phyloP scores from a whole-genome alignment of 2,113 vertebrate genomes.

The Burhinus bistriatus region DNA sequence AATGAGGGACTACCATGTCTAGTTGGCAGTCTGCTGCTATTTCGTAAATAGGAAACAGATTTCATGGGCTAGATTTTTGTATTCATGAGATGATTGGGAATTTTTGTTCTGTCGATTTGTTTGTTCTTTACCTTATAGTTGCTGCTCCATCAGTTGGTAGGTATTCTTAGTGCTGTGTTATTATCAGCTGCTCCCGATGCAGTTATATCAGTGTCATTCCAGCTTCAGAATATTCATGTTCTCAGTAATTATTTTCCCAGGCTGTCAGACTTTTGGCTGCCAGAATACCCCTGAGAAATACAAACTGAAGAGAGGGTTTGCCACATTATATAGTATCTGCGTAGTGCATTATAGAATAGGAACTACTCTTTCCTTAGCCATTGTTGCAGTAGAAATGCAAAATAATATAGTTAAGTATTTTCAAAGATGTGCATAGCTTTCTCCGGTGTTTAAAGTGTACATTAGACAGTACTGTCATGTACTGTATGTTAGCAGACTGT shows the following conservation, averaged over 20 bases:
- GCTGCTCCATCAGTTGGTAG: neutral
- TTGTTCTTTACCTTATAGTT: neutral
- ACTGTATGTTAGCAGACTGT: neutral
- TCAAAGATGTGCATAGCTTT: neutral
- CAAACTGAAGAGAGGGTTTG: neutral
- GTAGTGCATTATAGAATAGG: neutral
- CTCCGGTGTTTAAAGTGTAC: neutral
- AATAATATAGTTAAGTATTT: neutral
- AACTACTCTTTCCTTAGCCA: neutral
- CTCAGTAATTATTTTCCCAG: neutral
- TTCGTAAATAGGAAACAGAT: neutral
- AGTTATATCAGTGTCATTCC: neutral
- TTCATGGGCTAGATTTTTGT: neutral
- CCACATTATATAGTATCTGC: rapidly evolving
- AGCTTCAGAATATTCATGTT: neutral
- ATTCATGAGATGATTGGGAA: neutral
- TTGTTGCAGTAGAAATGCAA: neutral
- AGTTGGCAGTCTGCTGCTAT: neutral
- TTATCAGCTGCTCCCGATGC: neutral
- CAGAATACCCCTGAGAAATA: neutral
- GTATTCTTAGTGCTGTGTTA: neutral
- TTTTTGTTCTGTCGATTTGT: neutral
- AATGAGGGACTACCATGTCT: neutral
- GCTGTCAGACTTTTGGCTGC: neutral
- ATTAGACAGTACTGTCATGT: neutral